These are phyloP conservation scores for Eristalinus aeneus DNA, from an alignment of 2,888 invertebrate species.

Conservation along the genomic window DNA sequence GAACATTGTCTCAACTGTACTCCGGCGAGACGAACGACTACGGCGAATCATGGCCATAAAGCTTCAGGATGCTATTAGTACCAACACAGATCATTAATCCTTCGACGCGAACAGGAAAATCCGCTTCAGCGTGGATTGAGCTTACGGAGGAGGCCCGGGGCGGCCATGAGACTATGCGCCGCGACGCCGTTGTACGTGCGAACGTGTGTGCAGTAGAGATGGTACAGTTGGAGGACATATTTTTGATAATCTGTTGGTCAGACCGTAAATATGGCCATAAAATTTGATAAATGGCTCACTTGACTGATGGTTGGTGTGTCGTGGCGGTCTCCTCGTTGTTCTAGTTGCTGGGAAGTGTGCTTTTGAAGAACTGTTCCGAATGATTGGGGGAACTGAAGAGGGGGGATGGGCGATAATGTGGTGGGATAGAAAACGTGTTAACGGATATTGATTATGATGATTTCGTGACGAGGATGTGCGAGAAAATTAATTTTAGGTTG, in stretches of 20 bases:
- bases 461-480: neutral
- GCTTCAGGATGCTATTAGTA: conserved; percentile 24
- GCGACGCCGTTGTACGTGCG: neutral
- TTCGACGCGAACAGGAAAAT: conserved; percentile 10
- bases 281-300: conserved; percentile 46
- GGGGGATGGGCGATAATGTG: neutral
- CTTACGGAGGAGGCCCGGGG: neutral
- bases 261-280: conserved; percentile 19
- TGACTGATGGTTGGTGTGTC: neutral
- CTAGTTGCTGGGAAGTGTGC: neutral
- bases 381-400: neutral
- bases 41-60: conserved; percentile 22
- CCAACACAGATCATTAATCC: conserved; percentile 44
- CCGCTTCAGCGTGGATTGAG: neutral
- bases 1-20: neutral
- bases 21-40: neutral
- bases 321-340: neutral
- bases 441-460: conserved; percentile 6
- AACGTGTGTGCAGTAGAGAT: neutral
- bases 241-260: conserved; percentile 20
- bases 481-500: neutral
- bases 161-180: neutral
- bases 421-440: neutral
- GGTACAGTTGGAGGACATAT: neutral
- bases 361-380: neutral